Base-by-base conservation (phyloP, 2,113 vertebrate genomes). In the Coptodon rendalli region DNA sequence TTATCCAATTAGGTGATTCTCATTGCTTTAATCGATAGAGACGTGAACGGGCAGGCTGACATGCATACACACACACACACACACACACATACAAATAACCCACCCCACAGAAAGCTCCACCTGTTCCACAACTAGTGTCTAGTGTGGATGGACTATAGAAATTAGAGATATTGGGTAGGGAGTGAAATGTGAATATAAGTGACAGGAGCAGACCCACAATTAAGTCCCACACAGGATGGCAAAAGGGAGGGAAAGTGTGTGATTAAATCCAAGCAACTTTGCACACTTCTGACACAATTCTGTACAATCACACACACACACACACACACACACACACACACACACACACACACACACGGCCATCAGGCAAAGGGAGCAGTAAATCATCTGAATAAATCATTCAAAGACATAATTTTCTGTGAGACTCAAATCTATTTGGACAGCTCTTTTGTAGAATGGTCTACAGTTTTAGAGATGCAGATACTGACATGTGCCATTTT, bases 1-100 rank as follows among this genome's bases (percentile, higher is more conserved):
- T 92, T 90, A 95, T 91, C 91, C 92, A 95, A 94, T 95, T 92
- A 94, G 89, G 50, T 66, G 87, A 92, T 82, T 93, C 87, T 92
- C 84, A 87, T 88, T 86, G 88, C 91, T 86, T 92, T 94, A 94
- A 95, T 95, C 87, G 6, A 92, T 92, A 82, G 59, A 84, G 93
- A 93, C 91, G 50, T 63, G 68, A 86, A 86, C 14, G 9, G 53
- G 82, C 88, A 87, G 38, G n/a, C 76, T 59, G 59, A 87, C 89
- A 89, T 61, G 48, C 79, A 89, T 19, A 66, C 84, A 80, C n/a
- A 82, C 82, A 79, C 57, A 22, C 34, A 52, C 83, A 76, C 19
- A 80, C 81, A 73, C 50, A 22, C 19, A 66, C 66, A 57, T 19
- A 34, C 68, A 80, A 73, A 6, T 61, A 76, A 38, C 61, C 56